Base-by-base conservation (phyloP, 2,888 invertebrate genomes). In the Coelinius sp. region DNA sequence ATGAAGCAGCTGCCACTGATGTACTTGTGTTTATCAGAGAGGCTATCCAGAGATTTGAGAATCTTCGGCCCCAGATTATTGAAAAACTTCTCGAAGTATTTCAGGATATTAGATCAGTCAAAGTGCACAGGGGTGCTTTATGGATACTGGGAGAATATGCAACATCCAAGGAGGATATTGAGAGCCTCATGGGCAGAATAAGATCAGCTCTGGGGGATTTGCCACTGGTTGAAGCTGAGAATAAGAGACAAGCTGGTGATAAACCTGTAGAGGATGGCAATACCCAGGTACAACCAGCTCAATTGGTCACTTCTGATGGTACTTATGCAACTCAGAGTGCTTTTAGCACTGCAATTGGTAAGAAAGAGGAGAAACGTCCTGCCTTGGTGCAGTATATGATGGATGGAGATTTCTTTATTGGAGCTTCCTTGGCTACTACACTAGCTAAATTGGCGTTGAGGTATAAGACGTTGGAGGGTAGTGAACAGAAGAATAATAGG, bases 131-230 rank as follows among this genome's bases (percentile, higher is more conserved):
- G 74, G 95, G 97, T 0, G 97, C 98, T 0, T 90, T 99, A 69
- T 99, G 99, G 99, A 96, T 99, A 83, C 90, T 98, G 73, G 99
- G 99, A 4, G 98, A 99, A 88, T 99, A 97, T 88, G 96, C 97
- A 1, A 93, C 93, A 71, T 91, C 92, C 0, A 89, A 92, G 25
- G 91, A 92, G 20, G 94, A 97, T 77, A 96, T 97, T 44, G 90
- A 92, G 75, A 92, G 93, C 73, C 95, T 97, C 2, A 92, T 98
- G 84, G 91, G 91, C 62, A 93, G 93, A 76, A 91, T 98, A 35
- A 91, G 93, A 76, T 90, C 91, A 76, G 91, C 93, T 2, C 88
- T 96, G 31, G 96, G 95, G 69, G 88, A 86, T 67, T 73, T 87
- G 35, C 88, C 88, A 5, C 78, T 88, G 14, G 89, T 93, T 27